Percentiles rank a stretch among this genome's conserved stretches.
These are phyloP conservation scores for Nomada fucata DNA, from an alignment of 2,888 invertebrate genomes.

Conservation along the genomic window DNA sequence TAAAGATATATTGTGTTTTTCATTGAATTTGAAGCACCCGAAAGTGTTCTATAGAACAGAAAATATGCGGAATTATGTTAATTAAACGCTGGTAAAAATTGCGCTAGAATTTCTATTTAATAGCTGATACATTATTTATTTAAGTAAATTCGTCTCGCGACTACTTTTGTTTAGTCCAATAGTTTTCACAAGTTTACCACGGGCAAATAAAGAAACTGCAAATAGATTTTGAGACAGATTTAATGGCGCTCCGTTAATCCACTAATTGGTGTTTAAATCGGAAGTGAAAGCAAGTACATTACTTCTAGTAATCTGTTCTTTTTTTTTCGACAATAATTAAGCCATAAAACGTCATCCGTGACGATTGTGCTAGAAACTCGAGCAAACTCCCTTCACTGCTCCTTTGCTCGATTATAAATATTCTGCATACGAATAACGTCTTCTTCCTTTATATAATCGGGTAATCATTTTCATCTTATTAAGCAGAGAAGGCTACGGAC, in stretches of 20 bases:
- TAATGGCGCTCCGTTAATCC: not conserved
- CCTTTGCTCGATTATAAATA: slow-evolving; percentile 12
- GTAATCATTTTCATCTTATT: too few relatives aligned
- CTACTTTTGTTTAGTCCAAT: not conserved
- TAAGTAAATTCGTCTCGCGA: not conserved
- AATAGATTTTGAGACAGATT: not conserved
- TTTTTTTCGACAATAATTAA: slow-evolving; percentile 21
- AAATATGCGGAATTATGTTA: not conserved
- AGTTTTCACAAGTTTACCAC: not conserved
- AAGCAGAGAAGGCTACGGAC: too few relatives aligned
- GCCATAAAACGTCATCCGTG: slow-evolving; percentile 26
- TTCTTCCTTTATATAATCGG: not conserved
- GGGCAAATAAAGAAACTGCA: not conserved
- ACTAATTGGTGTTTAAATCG: slow-evolving; percentile 24
- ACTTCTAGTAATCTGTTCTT: slow-evolving; percentile 9
- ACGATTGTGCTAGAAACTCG: slow-evolving; percentile 30
- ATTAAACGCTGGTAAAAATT: not conserved
- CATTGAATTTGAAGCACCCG: too few relatives aligned
- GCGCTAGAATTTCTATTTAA: not conserved
- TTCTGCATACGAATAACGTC: not conserved
- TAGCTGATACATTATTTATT: not conserved
- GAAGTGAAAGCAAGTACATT: slow-evolving; percentile 30
- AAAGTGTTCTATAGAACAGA: too few relatives aligned
- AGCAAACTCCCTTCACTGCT: slow-evolving; percentile 19
- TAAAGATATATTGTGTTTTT: too few relatives aligned